These are phyloP conservation scores for Epirrita christyi DNA, from an alignment of 2,888 invertebrate genomes.

Conservation along the genomic window DNA sequence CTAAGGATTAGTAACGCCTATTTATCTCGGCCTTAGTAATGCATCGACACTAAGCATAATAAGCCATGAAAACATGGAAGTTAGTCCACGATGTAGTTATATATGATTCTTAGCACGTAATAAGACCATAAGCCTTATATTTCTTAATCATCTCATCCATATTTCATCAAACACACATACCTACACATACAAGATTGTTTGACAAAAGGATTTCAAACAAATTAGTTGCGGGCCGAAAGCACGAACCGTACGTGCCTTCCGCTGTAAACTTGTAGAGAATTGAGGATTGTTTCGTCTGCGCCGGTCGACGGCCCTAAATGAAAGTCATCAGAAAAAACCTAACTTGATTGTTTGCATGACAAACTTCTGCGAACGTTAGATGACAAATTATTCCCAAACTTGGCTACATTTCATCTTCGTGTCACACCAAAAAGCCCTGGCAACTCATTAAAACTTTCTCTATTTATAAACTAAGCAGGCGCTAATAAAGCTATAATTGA, in stretches of 20 bases:
- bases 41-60: too few species aligned
- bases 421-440: conserved; percentile 3
- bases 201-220: conserved; percentile 16
- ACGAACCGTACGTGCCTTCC: conserved; percentile 72
- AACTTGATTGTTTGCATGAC: conserved; percentile 3
- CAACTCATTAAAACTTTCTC: conserved; percentile 19
- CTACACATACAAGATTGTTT: conserved; percentile 12
- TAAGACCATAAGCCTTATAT: conserved; percentile 5
- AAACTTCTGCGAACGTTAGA: not conserved
- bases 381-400: conserved; percentile 8
- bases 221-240: conserved; percentile 40
- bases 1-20: too few species aligned
- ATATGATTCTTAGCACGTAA: conserved; percentile 4
- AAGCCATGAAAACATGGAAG: too few species aligned
- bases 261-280: conserved; percentile 57
- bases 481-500: conserved; percentile 17
- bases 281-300: conserved; percentile 61
- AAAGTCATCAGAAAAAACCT: conserved; percentile 12
- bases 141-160: conserved; percentile 19
- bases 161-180: conserved; percentile 14
- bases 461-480: conserved; percentile 15
- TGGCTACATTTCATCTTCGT: not conserved
- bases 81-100: too few species aligned
- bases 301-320: conserved; percentile 20
- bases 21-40: too few species aligned